Conservation (phyloP, 2,797 vertebrate species). For the Poeciliopsis infans region DNA sequence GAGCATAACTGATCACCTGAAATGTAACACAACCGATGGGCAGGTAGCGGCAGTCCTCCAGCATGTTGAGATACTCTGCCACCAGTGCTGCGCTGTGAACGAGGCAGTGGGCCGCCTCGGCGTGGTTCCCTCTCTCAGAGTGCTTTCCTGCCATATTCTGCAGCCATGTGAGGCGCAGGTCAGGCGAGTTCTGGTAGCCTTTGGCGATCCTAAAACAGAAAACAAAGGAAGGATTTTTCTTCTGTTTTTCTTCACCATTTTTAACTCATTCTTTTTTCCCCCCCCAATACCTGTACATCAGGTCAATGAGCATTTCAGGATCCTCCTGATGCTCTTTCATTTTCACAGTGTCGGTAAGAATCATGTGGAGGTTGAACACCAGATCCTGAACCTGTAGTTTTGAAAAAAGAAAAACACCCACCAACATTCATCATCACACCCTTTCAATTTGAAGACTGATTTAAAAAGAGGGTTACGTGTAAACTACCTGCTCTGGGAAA, state of each 20-base stretch:
- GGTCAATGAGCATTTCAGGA: slow-evolving; percentile 93
- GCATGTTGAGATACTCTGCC: slow-evolving; percentile 92
- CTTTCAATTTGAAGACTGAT: not conserved
- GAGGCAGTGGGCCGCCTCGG: slow-evolving; percentile 91
- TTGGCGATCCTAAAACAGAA: slow-evolving; percentile 87
- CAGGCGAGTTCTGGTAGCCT: slow-evolving; percentile 93
- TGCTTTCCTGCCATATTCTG: slow-evolving; percentile 96
- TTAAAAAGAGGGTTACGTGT: not conserved
- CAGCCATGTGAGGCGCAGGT: slow-evolving; percentile 92
- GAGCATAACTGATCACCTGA: slow-evolving; percentile 77
- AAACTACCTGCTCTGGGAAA: slow-evolving; percentile 88
- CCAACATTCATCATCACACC: slow-evolving; percentile 9
- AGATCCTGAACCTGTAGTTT: slow-evolving; percentile 89
- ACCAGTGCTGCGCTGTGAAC: slow-evolving; percentile 92
- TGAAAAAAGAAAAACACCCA: not conserved
- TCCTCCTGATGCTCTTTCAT: slow-evolving; percentile 96
- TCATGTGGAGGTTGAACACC: slow-evolving; percentile 95
- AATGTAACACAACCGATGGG: slow-evolving; percentile 94
- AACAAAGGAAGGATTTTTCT: not conserved
- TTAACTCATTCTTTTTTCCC: not conserved
- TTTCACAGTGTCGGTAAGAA: slow-evolving; percentile 93
- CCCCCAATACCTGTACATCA: slow-evolving; percentile 89
- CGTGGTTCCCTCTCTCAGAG: slow-evolving; percentile 88
- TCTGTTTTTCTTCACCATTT: not conserved
- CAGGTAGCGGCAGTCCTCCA: slow-evolving; percentile 91